Evolutionary conservation across 2,113 vertebrate species (phyloP), one percentile per base, ranked within the genome.

Genomic region (Cettia cetti): DNA sequence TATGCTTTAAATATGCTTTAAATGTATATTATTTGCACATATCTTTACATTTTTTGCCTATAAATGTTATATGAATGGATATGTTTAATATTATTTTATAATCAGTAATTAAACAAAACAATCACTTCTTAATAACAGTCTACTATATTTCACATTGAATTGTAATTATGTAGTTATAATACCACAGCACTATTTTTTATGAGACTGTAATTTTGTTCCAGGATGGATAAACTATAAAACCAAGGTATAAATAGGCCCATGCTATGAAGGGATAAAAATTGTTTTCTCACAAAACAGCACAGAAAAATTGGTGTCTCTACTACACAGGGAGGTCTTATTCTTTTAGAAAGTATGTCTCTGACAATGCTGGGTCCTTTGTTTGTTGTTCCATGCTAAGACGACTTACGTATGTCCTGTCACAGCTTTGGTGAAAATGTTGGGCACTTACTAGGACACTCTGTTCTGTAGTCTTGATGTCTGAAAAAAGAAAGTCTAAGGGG

Each of bases 71-170:
- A 89, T 52, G 30, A 89, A 63, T 53, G 17, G 23, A 91, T 61
- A n/a, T 69, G 17, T 75, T 96, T 92, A 86, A 82, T 86, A 83
- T 72, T 82, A 82, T 80, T 96, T 96, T 94, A 96, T 78, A 87
- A 81, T 42, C 59, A 81, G 52, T 52, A 86, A 71, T 92, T 95
- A 93, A 96, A 80, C 31, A 84, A 94, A 81, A 45, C 14, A 94
- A 81, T 84, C 19, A 66, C 17, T 91, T 92, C 28, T 79, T 76
- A 37, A 61, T 87, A 94, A 57, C 22, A 60, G n/a, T 37, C 59
- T 81, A 19, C 35, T 81, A 5, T 82, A 66, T 83, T 77, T 88
- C 88, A 79, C 16, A 70, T 5, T 84, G 33, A 78, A 77, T 86
- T 94, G 70, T 94, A 96, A 90, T 84, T 89, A 93, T 5, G 1